These are phyloP conservation scores for Coleophora flavipennella DNA, from an alignment of 2,888 invertebrate genomes.

Conservation along the genomic window DNA sequence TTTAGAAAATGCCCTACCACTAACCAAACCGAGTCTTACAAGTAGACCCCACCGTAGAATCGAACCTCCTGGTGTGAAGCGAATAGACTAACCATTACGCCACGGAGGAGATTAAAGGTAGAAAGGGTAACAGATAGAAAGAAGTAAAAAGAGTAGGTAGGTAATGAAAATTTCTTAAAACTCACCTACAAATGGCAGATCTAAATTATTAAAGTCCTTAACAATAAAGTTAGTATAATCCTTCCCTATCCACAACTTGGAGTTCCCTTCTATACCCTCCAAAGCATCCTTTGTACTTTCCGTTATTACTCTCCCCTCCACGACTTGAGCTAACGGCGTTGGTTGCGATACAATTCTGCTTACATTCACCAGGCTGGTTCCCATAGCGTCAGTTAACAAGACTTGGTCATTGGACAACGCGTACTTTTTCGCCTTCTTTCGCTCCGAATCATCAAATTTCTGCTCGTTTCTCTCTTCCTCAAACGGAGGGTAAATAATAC, in stretches of 20 bases:
- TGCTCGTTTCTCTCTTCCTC: constrained; percentile 57
- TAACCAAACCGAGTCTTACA: too few species aligned
- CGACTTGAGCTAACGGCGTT: constrained; percentile 52
- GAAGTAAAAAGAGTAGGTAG: constrained; percentile 2
- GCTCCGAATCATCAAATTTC: constrained; percentile 55
- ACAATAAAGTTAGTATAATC: constrained; percentile 97
- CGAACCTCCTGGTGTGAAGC: too few species aligned
- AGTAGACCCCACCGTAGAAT: too few species aligned
- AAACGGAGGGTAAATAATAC: constrained; percentile 57
- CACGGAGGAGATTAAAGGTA: too few species aligned
- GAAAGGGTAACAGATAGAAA: too few species aligned
- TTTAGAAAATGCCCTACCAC: too few species aligned
- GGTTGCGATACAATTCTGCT: constrained; percentile 36
- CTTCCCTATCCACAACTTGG: constrained; percentile 95
- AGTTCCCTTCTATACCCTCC: constrained; percentile 74
- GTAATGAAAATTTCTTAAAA: constrained; percentile 13
- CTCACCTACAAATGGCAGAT: constrained; percentile 82
- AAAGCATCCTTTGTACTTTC: constrained; percentile 44
- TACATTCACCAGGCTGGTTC: constrained; percentile 20
- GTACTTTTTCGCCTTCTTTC: constrained; percentile 63
- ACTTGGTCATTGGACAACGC: constrained; percentile 55
- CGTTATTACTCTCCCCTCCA: constrained; percentile 49
- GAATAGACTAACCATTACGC: too few species aligned
- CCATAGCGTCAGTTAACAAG: constrained; percentile 46
- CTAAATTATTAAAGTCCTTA: constrained; percentile 92